phyloP scores from a whole-genome alignment of 1,140 invertebrate genomes.

The Chlorops oryzae region DNA sequence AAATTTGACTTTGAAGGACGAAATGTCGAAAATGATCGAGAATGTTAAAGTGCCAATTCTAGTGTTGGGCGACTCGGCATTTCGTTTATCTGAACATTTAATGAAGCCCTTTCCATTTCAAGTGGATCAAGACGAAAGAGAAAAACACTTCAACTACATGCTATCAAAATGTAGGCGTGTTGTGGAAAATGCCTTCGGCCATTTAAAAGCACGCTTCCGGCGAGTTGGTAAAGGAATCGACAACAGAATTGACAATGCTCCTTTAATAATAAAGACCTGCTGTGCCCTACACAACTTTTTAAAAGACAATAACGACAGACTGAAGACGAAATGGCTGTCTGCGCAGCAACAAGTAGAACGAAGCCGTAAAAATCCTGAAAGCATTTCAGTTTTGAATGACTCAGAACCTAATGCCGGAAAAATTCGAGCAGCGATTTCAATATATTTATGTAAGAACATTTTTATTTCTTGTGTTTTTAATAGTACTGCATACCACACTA shows the following conservation, averaged over 20 bases:
- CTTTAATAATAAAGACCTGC: conserved; percentile 1
- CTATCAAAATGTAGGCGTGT: conserved; percentile 8
- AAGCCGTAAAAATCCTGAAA: too few species aligned
- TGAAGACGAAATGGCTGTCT: conserved; percentile 4
- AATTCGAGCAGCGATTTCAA: too few species aligned
- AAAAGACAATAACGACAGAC: neutral
- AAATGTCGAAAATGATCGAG: neutral
- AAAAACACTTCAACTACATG: conserved; percentile 6
- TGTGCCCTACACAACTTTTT: conserved; percentile 15
- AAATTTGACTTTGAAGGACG: neutral
- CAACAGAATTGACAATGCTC: neutral
- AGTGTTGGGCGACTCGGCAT: conserved; percentile 7
- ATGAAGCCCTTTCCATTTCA: conserved; percentile 12
- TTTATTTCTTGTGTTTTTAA: too few species aligned
- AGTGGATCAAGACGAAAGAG: neutral
- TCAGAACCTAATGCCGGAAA: too few species aligned
- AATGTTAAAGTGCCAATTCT: conserved; percentile 4
- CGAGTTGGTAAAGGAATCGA: conserved; percentile 10
- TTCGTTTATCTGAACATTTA: neutral
- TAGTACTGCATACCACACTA: too few species aligned
- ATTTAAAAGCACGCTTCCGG: conserved; percentile 9
- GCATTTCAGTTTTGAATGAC: too few species aligned
- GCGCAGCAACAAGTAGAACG: too few species aligned
- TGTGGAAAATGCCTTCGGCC: conserved; percentile 11
- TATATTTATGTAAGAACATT: too few species aligned